Evolutionary conservation across 2,888 invertebrate genomes (phyloP).

Genomic region (Megamerina dolium): DNA sequence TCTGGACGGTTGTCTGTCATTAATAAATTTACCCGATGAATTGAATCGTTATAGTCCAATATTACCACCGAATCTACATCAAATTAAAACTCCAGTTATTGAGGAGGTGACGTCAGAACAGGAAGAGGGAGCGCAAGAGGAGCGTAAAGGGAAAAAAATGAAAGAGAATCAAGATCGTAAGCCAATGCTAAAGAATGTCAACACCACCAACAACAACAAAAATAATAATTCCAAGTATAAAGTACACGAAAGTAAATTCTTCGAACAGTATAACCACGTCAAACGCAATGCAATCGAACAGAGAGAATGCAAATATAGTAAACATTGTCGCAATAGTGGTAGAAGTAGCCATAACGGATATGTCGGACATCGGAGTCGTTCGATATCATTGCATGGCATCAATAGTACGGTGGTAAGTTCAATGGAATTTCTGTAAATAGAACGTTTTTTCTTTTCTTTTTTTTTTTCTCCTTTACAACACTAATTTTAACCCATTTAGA

Average conservation of each 20-base stretch:
- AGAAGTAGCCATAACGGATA: constrained; percentile 26
- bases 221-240: constrained; percentile 21
- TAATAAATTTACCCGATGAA: constrained; percentile 36
- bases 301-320: constrained; percentile 13
- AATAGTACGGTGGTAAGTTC: constrained; percentile 40
- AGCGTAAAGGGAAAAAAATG: no score
- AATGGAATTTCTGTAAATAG: neutral
- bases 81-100: no score
- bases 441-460: no score
- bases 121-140: no score
- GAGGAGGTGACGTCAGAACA: no score
- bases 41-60: constrained; percentile 41
- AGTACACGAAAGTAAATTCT: constrained; percentile 12
- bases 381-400: constrained; percentile 38
- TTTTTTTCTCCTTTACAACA: no score
- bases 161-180: no score
- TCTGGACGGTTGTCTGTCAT: constrained; percentile 35
- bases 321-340: constrained; percentile 24
- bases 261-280: constrained; percentile 6
- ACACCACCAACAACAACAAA: constrained; percentile 18
- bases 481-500: no score
- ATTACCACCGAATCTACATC: constrained; percentile 25
- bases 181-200: constrained; percentile 22
- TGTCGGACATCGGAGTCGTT: constrained; percentile 29
- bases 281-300: constrained; percentile 11